Evolutionary conservation across 2,888 invertebrate species (phyloP), one percentile per base, ranked within the genome.

Genomic region (Acrocyrtus sp.): DNA sequence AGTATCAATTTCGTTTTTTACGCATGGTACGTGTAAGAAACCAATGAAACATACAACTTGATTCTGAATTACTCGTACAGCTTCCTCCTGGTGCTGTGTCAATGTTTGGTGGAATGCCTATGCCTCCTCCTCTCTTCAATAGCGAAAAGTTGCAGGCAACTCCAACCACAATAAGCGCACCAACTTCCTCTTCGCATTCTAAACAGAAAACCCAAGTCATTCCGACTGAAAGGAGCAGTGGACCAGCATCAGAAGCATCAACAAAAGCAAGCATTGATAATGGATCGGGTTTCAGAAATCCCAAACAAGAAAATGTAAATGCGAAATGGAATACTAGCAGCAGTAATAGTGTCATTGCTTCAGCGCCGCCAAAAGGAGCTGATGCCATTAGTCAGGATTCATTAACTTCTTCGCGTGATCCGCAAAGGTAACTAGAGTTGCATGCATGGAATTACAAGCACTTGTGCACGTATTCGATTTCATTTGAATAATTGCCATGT

Each of bases 71-170:
- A 2, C 54, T 56, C 54, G 83, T 84, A 56, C 84, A 90, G 90
- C 89, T 88, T 85, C 88, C 89, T 5, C 82, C 87, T 3, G 89
- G 89, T 1, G 90, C 88, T 1, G 87, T 89, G 54, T 87, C 89
- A 8, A 82, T 89, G 45, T 88, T 89, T 78, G 89, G 88, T 51
- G 62, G 60, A 17, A 27, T 69, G 26, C 68, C 72, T 63, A n/a
- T n/a, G n/a, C 73, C 73, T 19, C 66, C 73, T 27, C n/a, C 67
- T 24, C 48, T 50, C 22, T 53, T 58, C 29, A 45, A 54, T 51
- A 24, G 45, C 12, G 22, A 21, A 51, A 60, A 12, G 45, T 47
- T 41, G 45, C 54, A 74, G 41, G 41, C 50, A 61, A 48, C 19
- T 34, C 29, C 15, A 43, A 21, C 62, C 21, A 50, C 50, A 50